Base-by-base conservation (phyloP, 2,113 vertebrate species). In the Rhineura floridana region DNA sequence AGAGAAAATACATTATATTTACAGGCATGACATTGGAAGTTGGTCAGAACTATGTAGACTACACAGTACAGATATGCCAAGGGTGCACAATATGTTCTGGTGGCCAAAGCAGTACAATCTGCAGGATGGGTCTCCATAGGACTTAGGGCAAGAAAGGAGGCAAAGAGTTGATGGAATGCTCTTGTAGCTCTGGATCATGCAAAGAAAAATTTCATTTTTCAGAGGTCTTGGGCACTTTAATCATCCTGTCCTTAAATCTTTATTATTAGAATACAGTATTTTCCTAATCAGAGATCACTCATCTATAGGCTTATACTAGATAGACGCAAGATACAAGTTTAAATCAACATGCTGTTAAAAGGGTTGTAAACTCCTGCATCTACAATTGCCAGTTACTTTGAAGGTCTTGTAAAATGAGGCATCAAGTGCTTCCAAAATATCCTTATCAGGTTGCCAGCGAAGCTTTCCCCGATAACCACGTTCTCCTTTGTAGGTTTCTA, bases 401-500 rank as follows among this genome's bases (percentile, higher is more conserved):
- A 99, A 98, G 87, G 98, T 97, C 95, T 96, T 98, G 88, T 98
- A 98, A 96, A 99, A 99, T 0, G 98, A 97, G 7, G 93, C 91
- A 95, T 99, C 98, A 92, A 99, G 94, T 39, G 98, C 98, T 95
- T 97, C 97, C 81, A 99, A 93, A 90, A 99, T 96, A 78, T 96
- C 96, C 88, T 94, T 91, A 95, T 98, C 96, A 28, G 98, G 97
- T 88, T 93, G 95, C 99, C 99, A 99, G 89, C 97, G 98, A 44
- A 97, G 96, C 94, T 98, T 98, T 44, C 98, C 98, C 94, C 96
- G 96, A 90, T 96, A 98, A 55, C 97, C 97, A 62, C 98, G 98
- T 33, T 98, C 98, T 95, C 94, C 93, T 96, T 98, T 98, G 83
- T 99, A 99, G 30, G 97, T 98, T 96, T 99, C 98, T 82, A 97